Conservation (phyloP, 2,113 vertebrate species). For the Talpa occidentalis region DNA sequence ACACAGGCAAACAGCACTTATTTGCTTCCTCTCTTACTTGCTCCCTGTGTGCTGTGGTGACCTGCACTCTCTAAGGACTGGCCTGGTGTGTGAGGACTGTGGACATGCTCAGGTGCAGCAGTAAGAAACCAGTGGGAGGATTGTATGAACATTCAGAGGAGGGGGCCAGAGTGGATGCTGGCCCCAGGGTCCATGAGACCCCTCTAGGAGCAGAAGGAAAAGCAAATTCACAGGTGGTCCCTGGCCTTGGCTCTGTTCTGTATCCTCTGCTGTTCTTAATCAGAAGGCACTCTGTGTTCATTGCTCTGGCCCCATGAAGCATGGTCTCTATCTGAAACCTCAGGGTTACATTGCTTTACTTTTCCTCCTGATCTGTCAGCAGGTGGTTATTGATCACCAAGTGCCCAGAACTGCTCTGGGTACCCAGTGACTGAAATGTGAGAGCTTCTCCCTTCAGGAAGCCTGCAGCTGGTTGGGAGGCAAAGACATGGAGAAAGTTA, state of each 20-base stretch:
- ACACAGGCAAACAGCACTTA: not conserved
- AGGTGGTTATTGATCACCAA: accelerated
- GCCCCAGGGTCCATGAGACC: not conserved
- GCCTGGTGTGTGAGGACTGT: not conserved
- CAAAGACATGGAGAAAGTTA: not conserved
- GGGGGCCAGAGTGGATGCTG: not conserved
- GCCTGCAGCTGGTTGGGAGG: not conserved
- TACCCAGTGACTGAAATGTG: not conserved
- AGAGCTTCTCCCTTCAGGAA: not conserved
- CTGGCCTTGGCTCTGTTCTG: not conserved
- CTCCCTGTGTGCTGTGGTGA: not conserved
- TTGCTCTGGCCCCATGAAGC: not conserved
- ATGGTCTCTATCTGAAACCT: not conserved
- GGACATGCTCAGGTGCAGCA: not conserved
- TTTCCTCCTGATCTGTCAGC: not conserved
- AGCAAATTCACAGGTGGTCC: constrained; percentile 25
- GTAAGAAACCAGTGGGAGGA: not conserved
- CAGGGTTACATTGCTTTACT: accelerated
- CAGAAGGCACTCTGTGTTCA: accelerated
- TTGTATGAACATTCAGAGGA: not conserved
- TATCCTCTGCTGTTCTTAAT: accelerated
- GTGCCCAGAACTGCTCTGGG: not conserved
- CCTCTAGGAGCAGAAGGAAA: constrained; percentile 38
- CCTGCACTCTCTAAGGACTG: not conserved
- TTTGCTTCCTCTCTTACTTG: accelerated